A percentile compares a stretch with the other conserved stretches of the same genome.
These are phyloP conservation scores for Heliangelus exortis DNA, from an alignment of 2,797 vertebrate species.

Conservation along the genomic window DNA sequence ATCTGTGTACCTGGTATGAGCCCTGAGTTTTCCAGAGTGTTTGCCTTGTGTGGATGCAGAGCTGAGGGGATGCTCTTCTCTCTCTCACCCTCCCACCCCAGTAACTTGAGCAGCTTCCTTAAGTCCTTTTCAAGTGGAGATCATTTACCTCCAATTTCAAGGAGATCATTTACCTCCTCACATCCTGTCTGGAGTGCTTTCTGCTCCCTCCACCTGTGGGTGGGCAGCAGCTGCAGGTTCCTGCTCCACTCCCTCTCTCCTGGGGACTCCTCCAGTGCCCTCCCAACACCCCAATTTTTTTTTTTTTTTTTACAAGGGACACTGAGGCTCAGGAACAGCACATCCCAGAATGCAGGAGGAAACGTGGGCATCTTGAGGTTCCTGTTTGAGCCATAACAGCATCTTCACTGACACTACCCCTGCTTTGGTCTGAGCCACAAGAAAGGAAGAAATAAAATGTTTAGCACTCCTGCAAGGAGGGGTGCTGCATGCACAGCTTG, in stretches of 20 bases:
- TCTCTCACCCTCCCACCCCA: fast-evolving
- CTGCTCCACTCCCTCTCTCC: not conserved
- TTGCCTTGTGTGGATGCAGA: fast-evolving
- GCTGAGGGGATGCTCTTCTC: not conserved
- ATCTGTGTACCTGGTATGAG: not conserved
- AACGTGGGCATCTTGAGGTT: not conserved
- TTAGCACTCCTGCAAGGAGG: not conserved
- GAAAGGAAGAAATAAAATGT: not conserved
- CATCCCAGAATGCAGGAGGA: not conserved
- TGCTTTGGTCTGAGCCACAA: not conserved
- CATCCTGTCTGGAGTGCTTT: not conserved
- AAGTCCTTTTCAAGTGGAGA: not conserved
- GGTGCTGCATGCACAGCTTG: not conserved
- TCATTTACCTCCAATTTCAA: not conserved
- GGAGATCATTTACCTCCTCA: not conserved
- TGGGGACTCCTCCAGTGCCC: fast-evolving
- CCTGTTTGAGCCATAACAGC: not conserved
- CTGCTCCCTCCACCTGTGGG: not conserved
- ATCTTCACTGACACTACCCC: too few species aligned
- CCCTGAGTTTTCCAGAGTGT: not conserved
- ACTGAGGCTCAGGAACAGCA: not conserved
- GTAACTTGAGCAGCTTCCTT: not conserved
- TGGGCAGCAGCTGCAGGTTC: slow-evolving; percentile 3
- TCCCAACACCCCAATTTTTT: too few species aligned
- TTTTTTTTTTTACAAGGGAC: not conserved